Evolutionary conservation across 2,797 vertebrate genomes (phyloP), one percentile per base, ranked within the genome.

Genomic region (Artibeus jamaicensis): DNA sequence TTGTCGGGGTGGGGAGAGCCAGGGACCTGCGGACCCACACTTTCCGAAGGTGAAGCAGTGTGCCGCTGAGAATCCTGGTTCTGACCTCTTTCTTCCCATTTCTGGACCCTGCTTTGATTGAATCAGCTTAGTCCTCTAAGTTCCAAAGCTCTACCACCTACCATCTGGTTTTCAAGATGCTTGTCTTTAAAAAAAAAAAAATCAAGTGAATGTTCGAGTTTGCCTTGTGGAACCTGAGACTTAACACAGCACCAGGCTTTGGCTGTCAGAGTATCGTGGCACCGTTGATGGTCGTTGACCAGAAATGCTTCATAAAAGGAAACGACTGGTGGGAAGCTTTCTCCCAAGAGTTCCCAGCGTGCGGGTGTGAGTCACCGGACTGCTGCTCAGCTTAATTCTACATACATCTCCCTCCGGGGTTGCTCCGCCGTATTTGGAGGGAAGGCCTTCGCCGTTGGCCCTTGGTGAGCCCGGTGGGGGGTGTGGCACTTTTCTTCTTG

Each of bases 21-120:
- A 24, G 48, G 50, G 91, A 89, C 46, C 98, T 97, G 96, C 96
- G 83, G 95, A 34, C 95, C 96, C 97, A 97, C 85, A 59, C 68
- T 94, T 93, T 59, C 89, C 29, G 22, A 78, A 81, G 76, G 53
- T 87, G 57, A 77, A 21, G 29, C 24, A 84, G 76, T 21, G 71
- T 82, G 21, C 44, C 4, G 18, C 57, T 4, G 14, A 86, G 71
- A 42, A 46, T 34, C 71, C 42, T 1, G n/a, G 21, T 70, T 83
- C 74, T 87, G 55, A 46, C 24, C 4, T 48, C 71, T 34, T 65
- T 34, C 78, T 84, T 67, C 65, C 85, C 48, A 3, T 62, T 83
- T 85, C 88, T 77, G 39, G 29, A 44, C 39, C 78, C 78, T 59
- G 37, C 68, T 96, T 65, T 46, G 65, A 42, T 34, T 6, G 0